These are phyloP conservation scores for Procambarus virginalis DNA, from an alignment of 1,140 invertebrate species.

Conservation along the genomic window DNA sequence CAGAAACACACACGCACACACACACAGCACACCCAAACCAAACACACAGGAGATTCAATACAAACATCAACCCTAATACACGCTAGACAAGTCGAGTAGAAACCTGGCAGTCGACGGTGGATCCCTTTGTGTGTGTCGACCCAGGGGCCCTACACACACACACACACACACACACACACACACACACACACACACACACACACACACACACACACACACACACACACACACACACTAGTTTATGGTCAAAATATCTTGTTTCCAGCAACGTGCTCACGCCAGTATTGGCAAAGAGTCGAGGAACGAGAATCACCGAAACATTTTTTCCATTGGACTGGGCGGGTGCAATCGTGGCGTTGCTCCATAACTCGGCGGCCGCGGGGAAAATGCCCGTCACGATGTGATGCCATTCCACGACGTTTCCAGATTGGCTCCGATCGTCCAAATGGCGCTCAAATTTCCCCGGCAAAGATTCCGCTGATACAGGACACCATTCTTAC, in stretches of 20 bases:
- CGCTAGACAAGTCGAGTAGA: no score
- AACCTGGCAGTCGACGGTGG: no score
- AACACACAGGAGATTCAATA: no score
- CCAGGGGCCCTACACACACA: no score
- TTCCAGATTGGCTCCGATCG: constrained; percentile 48
- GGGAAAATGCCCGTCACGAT: constrained; percentile 28
- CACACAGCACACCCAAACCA: no score
- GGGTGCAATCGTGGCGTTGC: background rate
- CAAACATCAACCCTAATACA: no score
- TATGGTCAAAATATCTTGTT: constrained; percentile 11
- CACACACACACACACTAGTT: constrained; percentile 16
- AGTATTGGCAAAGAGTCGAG: constrained; percentile 8
- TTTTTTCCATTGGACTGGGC: constrained; percentile 14
- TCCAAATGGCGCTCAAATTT: constrained; percentile 47
- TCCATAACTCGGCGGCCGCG: constrained; percentile 12
- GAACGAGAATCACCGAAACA: constrained; percentile 9
- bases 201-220: constrained; percentile 28
- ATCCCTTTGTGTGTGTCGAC: no score
- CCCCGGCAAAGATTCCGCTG: constrained; percentile 44
- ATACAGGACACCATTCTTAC: constrained; percentile 45
- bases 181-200: constrained; percentile 32
- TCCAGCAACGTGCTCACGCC: background rate
- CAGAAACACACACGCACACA: no score
- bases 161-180: constrained; percentile 34
- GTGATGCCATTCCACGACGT: constrained; percentile 41